Evolutionary conservation across 1,140 invertebrate genomes (phyloP).

Genomic region (Protaetia brevitarsis): DNA sequence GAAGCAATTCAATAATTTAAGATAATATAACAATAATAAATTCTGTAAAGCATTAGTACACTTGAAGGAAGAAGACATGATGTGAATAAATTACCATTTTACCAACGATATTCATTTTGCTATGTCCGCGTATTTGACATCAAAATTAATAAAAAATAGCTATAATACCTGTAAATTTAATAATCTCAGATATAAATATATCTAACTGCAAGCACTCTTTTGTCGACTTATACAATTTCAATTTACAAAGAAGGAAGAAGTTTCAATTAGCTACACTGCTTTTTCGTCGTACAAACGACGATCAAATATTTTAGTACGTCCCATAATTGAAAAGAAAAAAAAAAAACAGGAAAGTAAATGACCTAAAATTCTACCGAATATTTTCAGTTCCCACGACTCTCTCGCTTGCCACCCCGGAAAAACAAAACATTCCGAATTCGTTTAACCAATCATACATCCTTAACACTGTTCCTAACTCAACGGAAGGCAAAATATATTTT

Average conservation of each 20-base stretch:
- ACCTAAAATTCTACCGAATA: too few species aligned
- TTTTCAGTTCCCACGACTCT: too few species aligned
- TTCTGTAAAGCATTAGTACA: too few species aligned
- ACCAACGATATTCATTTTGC: not conserved
- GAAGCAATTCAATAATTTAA: too few species aligned
- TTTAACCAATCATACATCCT: too few species aligned
- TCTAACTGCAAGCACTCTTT: not conserved
- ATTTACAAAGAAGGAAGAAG: not conserved
- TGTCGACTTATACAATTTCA: not conserved
- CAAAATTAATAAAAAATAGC: not conserved
- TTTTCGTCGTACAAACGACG: not conserved
- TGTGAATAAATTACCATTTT: too few species aligned
- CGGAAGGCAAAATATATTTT: slow-evolving; percentile 82
- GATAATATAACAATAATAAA: too few species aligned
- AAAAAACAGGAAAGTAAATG: too few species aligned
- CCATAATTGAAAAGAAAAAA: too few species aligned
- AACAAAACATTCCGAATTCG: too few species aligned
- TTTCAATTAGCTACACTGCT: not conserved
- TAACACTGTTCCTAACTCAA: slow-evolving; percentile 54
- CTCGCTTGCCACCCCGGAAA: too few species aligned
- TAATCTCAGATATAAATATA: not conserved
- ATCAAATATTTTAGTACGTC: slow-evolving; percentile 4
- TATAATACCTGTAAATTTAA: not conserved
- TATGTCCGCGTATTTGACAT: not conserved
- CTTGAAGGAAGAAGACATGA: too few species aligned